Percentiles rank a stretch among this genome's conserved stretches.
Evolutionary conservation across 92 coral and sea anemone species (phyloP).

Genomic region (Parazoanthus swiftii): DNA sequence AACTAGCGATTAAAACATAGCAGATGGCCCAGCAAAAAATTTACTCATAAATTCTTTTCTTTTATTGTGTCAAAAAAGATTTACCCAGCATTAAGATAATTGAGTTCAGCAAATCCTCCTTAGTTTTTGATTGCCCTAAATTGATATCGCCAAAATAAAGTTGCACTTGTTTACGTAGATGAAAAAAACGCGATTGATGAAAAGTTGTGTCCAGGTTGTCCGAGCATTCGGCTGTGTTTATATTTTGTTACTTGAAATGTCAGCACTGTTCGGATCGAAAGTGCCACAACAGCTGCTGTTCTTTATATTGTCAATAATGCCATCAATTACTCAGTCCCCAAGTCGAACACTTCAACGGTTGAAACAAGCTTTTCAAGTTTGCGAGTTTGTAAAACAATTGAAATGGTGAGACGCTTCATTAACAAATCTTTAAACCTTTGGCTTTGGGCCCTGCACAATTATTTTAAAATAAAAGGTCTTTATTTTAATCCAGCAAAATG

Average conservation of each 20-base stretch:
- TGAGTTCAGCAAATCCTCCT: background rate
- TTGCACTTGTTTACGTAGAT: background rate
- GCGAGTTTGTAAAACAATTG: background rate
- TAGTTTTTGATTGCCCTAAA: background rate
- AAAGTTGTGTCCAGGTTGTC: background rate
- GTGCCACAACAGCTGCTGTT: background rate
- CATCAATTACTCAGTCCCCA: background rate
- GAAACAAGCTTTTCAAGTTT: background rate
- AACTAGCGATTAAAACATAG: no score
- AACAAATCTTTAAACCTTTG: no score
- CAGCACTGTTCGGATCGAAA: background rate
- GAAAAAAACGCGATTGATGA: no score
- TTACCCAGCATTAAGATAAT: background rate
- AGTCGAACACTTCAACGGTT: background rate
- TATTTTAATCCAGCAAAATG: no score
- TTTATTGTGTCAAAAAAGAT: background rate
- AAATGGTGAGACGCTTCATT: no score
- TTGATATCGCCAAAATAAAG: background rate
- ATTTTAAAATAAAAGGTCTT: no score
- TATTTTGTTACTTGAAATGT: no score
- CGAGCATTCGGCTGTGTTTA: background rate
- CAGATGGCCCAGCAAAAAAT: background rate
- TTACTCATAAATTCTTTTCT: background rate
- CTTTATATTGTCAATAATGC: background rate
- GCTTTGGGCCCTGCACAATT: no score